Conservation (phyloP, 1,140 invertebrate species). For the Periplaneta americana region DNA sequence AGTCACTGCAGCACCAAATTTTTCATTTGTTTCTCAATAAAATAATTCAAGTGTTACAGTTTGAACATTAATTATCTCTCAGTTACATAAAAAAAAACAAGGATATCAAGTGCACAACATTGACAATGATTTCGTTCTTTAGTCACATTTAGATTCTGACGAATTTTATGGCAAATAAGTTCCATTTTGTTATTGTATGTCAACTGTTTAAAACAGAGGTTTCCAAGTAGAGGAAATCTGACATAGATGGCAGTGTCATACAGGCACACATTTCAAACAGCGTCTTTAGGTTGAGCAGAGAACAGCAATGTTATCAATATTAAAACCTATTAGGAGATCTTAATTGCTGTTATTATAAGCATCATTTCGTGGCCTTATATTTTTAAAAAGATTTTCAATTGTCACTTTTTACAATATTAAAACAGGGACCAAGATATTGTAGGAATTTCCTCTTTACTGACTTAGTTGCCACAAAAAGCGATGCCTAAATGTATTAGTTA, state of each 20-base stretch:
- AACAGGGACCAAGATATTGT: not conserved
- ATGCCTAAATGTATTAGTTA: not conserved
- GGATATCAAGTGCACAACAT: constrained; percentile 2
- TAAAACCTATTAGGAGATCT: not conserved
- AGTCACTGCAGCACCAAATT: not conserved
- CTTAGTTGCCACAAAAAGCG: not conserved
- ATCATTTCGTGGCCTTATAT: not conserved
- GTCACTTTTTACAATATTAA: not conserved
- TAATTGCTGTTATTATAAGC: not conserved
- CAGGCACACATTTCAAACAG: not conserved
- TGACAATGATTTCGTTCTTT: not conserved
- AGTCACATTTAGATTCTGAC: constrained; percentile 1
- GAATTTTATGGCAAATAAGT: constrained; percentile 9
- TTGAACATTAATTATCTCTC: not conserved
- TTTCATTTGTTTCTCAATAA: not conserved
- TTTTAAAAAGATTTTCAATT: not conserved
- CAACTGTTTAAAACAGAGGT: not conserved
- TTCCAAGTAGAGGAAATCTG: not conserved
- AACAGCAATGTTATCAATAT: not conserved
- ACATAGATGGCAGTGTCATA: not conserved
- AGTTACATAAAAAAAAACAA: not conserved
- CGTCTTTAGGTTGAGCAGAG: not conserved
- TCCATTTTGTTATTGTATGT: not conserved
- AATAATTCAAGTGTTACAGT: not conserved
- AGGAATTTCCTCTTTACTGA: not conserved